Percentiles rank a stretch among this genome's conserved stretches.
These are phyloP conservation scores for Buceros bicornis DNA, from an alignment of 2,797 vertebrate genomes.

Conservation along the genomic window DNA sequence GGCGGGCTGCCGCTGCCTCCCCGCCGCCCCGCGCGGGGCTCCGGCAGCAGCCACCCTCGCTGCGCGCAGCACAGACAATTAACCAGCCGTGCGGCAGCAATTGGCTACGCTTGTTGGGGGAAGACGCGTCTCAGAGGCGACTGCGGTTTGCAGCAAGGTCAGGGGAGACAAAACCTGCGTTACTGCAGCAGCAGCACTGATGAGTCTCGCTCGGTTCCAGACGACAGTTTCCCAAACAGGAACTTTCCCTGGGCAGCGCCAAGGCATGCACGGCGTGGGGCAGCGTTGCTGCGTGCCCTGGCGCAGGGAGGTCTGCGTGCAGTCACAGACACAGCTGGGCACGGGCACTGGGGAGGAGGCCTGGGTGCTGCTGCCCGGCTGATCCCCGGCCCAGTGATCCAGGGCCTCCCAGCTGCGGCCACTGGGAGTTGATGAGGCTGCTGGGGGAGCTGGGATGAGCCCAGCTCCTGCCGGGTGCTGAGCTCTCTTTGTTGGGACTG, in stretches of 20 bases:
- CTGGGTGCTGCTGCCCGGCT: background rate
- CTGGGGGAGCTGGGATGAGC: accelerated
- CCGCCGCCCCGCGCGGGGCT: background rate
- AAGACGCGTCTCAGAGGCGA: background rate
- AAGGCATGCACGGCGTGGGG: background rate
- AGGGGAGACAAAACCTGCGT: background rate
- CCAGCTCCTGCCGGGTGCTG: accelerated
- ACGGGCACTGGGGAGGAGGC: background rate
- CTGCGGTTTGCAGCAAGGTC: slow-evolving; percentile 54
- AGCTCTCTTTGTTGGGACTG: accelerated
- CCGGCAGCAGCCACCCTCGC: accelerated
- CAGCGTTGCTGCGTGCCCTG: accelerated
- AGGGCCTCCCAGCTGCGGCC: background rate
- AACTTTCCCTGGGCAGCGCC: accelerated
- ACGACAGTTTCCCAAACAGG: accelerated
- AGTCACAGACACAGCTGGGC: no score
- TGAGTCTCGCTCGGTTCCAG: accelerated
- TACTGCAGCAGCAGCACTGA: background rate
- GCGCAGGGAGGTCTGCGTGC: no score
- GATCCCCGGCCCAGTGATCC: accelerated
- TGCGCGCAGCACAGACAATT: accelerated
- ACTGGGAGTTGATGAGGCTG: background rate
- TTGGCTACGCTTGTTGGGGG: background rate
- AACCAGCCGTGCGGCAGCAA: background rate
- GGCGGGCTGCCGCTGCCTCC: background rate